phyloP scores from a whole-genome alignment of 2,888 invertebrate species.

The Protophormia terraenovae region DNA sequence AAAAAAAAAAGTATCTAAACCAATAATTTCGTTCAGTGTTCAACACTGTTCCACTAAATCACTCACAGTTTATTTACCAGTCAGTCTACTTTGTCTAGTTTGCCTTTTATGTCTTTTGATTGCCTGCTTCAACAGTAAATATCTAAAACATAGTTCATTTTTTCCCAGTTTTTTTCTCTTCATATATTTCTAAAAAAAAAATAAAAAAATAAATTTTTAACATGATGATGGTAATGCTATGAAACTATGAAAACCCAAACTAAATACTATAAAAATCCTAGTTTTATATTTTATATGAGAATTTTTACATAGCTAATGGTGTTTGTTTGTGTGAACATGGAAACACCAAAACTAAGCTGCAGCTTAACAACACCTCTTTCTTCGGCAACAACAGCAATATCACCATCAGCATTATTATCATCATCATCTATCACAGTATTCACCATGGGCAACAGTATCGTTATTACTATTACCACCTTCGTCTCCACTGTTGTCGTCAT shows the following conservation, averaged over 20 bases:
- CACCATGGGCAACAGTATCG: not conserved
- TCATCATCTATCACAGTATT: slow-evolving; percentile 4
- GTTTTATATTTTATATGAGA: not conserved
- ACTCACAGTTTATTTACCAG: not conserved
- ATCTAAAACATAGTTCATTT: not conserved
- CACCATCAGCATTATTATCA: not conserved
- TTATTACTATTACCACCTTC: not conserved
- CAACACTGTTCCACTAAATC: not conserved
- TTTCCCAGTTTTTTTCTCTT: not conserved
- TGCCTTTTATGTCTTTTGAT: not conserved
- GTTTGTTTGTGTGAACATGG: not conserved
- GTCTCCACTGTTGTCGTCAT: not conserved
- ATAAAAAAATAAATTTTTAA: not conserved
- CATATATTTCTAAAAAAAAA: not conserved
- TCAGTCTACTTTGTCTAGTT: not conserved
- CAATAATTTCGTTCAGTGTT: not conserved
- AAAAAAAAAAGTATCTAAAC: too few species aligned
- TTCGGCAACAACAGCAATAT: not conserved
- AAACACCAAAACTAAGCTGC: slow-evolving; percentile 20
- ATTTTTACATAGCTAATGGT: not conserved
- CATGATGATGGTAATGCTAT: not conserved
- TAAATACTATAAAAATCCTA: not conserved
- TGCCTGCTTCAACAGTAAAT: not conserved
- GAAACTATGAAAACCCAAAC: not conserved
- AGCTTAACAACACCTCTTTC: slow-evolving; percentile 23